Conservation (phyloP, 2,888 invertebrate genomes). For the Nemotelus pantherinus region DNA sequence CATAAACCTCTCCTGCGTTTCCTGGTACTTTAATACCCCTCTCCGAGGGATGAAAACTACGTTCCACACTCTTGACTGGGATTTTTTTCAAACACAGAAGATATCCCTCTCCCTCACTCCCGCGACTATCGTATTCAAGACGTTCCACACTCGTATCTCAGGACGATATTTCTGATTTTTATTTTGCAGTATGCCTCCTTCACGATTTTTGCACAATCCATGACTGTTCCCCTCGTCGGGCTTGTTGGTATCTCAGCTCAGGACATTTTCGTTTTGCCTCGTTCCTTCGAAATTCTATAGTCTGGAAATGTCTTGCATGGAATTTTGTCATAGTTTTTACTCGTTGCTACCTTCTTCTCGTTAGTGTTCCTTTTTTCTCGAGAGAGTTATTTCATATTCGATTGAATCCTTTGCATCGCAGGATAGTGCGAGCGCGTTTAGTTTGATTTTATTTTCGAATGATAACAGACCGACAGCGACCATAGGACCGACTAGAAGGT, state of each 20-base stretch:
- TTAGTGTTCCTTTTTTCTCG: constrained; percentile 3
- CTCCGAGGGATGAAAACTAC: neutral
- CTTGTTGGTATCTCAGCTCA: neutral
- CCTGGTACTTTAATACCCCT: constrained; percentile 21
- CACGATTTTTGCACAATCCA: constrained; percentile 27
- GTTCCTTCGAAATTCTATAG: constrained; percentile 20
- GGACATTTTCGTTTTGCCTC: constrained; percentile 11
- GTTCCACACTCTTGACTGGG: constrained; percentile 21
- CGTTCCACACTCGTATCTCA: constrained; percentile 10
- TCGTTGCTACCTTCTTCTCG: constrained; percentile 15
- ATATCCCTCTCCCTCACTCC: neutral
- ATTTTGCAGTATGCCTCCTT: neutral
- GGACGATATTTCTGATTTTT: neutral
- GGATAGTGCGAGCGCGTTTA: constrained; percentile 14
- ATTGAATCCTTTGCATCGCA: constrained; percentile 30
- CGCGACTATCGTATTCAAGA: constrained; percentile 5
- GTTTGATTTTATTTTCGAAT: constrained; percentile 61
- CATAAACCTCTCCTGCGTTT: constrained; percentile 18
- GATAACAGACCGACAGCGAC: constrained; percentile 60
- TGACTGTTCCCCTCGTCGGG: constrained; percentile 3
- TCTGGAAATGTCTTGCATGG: constrained; percentile 29
- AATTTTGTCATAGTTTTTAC: constrained; percentile 26
- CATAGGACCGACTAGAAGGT: constrained; percentile 26
- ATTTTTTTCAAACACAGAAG: neutral
- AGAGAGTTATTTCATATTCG: constrained; percentile 37